Percentiles rank a stretch among this genome's conserved stretches.
Conservation (phyloP, 2,797 vertebrate species). For the Amblyopsis hoosieri region DNA sequence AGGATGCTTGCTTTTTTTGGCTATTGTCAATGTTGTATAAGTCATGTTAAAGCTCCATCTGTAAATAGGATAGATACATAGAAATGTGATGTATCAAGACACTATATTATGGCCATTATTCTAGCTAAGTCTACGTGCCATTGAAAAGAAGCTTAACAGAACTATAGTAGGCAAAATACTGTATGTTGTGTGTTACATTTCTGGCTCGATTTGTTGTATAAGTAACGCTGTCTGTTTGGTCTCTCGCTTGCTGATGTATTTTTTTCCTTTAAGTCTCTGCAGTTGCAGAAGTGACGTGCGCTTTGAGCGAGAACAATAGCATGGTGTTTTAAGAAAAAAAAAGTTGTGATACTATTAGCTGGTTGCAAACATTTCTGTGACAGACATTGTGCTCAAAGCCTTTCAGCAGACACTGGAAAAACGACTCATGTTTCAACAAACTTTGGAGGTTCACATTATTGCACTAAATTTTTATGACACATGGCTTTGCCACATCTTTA, state of each 20-base stretch:
- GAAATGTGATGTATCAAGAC: conserved; percentile 79
- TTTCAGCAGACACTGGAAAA: conserved; percentile 82
- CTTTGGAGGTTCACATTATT: conserved; percentile 93
- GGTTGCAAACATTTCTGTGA: conserved; percentile 80
- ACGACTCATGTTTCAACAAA: conserved; percentile 84
- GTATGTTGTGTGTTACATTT: conserved; percentile 83
- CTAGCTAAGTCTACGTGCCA: conserved; percentile 80
- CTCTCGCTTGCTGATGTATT: conserved; percentile 81
- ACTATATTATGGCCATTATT: conserved; percentile 81
- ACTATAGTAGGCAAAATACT: conserved; percentile 80
- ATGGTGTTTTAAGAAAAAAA: conserved; percentile 77
- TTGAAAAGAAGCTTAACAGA: conserved; percentile 74
- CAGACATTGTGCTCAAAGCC: conserved; percentile 76
- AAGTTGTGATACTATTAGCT: conserved; percentile 75
- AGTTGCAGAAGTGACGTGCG: conserved; percentile 76
- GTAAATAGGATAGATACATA: conserved; percentile 83
- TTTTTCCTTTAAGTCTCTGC: conserved; percentile 76
- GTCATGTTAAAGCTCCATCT: conserved; percentile 80
- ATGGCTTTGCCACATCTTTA: conserved; percentile 93
- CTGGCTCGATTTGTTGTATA: conserved; percentile 81
- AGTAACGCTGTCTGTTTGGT: conserved; percentile 79
- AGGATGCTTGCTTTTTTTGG: conserved; percentile 79
- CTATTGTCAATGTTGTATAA: conserved; percentile 80
- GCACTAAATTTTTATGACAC: conserved; percentile 98
- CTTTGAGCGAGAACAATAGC: conserved; percentile 80